phyloP scores from a whole-genome alignment of 2,888 invertebrate species.

The Aleiodes testaceus region DNA sequence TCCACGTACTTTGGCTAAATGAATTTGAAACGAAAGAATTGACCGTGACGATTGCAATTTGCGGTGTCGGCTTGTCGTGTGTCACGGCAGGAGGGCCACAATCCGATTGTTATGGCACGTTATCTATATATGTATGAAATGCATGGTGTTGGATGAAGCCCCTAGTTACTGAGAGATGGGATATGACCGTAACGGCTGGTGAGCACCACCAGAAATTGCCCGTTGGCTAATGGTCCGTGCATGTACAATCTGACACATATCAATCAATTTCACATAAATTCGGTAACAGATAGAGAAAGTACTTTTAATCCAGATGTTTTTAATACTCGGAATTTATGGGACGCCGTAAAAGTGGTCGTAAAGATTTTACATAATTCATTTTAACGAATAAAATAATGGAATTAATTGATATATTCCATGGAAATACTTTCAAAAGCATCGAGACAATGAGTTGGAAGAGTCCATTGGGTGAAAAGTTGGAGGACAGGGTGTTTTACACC shows the following conservation, averaged over 20 bases:
- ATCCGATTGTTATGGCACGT: conserved; percentile 28
- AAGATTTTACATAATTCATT: too few species aligned
- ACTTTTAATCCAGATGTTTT: conserved; percentile 15
- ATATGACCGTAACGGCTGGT: conserved; percentile 42
- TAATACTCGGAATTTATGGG: conserved; percentile 20
- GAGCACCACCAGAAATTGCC: conserved; percentile 49
- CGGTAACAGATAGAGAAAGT: conserved; percentile 42
- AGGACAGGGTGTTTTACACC: conserved; percentile 51
- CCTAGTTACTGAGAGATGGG: conserved; percentile 19
- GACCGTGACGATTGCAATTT: conserved; percentile 36
- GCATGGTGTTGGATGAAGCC: background rate
- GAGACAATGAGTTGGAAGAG: background rate
- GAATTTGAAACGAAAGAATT: background rate
- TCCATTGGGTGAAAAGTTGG: background rate
- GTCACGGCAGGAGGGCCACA: conserved; percentile 24
- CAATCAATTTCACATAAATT: conserved; percentile 64
- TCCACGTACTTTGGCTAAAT: too few species aligned
- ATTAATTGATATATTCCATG: too few species aligned
- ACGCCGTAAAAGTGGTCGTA: background rate
- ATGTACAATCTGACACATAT: conserved; percentile 64
- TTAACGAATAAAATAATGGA: too few species aligned
- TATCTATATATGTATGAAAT: conserved; percentile 5
- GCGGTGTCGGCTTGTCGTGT: conserved; percentile 33
- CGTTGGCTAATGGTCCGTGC: conserved; percentile 57
- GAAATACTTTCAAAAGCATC: too few species aligned